phyloP scores from a whole-genome alignment of 1,140 invertebrate genomes.

The Solen grandis region DNA sequence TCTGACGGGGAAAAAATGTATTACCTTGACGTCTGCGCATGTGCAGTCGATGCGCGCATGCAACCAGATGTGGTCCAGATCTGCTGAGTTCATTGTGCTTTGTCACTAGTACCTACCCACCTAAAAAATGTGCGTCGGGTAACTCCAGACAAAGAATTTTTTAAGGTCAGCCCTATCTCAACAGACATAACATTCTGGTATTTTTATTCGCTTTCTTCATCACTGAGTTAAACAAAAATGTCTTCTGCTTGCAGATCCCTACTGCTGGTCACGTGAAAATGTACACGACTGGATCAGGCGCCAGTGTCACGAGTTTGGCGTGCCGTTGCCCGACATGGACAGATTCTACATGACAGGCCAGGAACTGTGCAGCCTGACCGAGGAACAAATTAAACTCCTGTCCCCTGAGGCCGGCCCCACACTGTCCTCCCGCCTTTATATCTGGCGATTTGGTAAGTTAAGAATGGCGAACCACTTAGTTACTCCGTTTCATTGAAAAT shows the following conservation, averaged over 20 bases:
- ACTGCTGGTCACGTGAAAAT: conserved; percentile 90
- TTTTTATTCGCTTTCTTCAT: not conserved
- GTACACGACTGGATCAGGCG: conserved; percentile 93
- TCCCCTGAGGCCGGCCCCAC: conserved; percentile 90
- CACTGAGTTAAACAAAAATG: not conserved
- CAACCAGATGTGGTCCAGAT: not conserved
- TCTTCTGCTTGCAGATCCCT: conserved; percentile 86
- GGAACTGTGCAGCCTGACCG: conserved; percentile 87
- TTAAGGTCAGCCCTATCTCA: too few relatives aligned
- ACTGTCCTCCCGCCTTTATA: conserved; percentile 93
- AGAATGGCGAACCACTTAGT: too few relatives aligned
- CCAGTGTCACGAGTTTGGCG: conserved; percentile 89
- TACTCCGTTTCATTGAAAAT: too few relatives aligned
- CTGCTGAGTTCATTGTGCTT: not conserved
- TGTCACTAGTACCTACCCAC: not conserved
- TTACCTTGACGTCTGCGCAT: too few relatives aligned
- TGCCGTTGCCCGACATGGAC: conserved; percentile 86
- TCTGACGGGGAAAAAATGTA: too few relatives aligned
- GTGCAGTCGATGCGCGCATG: too few relatives aligned
- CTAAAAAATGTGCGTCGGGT: too few relatives aligned
- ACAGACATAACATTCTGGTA: not conserved
- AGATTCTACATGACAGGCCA: conserved; percentile 89
- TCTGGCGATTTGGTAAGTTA: conserved; percentile 91
- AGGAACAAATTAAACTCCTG: conserved; percentile 91
- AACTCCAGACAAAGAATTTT: too few relatives aligned